Evolutionary conservation across 2,888 invertebrate genomes (phyloP).

Genomic region (Stenolophus ochropezus): DNA sequence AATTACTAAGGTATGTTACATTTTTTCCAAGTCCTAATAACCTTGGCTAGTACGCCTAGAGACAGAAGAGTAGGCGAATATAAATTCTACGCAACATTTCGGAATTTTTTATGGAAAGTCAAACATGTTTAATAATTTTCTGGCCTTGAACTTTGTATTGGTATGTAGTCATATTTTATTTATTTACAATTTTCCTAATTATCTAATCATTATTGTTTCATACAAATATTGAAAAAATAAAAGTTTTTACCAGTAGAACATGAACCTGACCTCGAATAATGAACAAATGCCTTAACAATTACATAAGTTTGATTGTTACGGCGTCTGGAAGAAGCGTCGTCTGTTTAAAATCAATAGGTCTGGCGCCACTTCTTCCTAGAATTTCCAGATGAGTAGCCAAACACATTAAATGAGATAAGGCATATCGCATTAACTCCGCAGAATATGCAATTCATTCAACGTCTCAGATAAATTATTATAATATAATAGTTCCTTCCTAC

Average conservation of each 20-base stretch:
- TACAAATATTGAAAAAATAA: background rate
- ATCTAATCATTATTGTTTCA: background rate
- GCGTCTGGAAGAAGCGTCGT: background rate
- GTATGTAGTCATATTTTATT: background rate
- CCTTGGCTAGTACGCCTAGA: background rate
- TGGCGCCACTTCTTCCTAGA: background rate
- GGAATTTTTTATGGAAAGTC: background rate
- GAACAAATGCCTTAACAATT: too few species aligned
- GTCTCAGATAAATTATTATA: too few species aligned
- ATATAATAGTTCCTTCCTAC: too few species aligned
- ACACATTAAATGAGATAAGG: background rate
- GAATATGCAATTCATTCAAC: background rate
- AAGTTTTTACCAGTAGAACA: background rate
- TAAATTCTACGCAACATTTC: background rate
- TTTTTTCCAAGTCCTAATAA: background rate
- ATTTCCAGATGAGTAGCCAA: background rate
- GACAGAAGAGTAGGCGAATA: background rate
- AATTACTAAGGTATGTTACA: background rate
- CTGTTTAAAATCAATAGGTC: background rate
- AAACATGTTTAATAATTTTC: background rate
- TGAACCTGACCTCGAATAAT: background rate
- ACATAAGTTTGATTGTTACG: background rate
- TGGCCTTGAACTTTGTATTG: background rate
- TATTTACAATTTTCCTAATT: background rate
- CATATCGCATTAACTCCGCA: background rate